phyloP scores from a whole-genome alignment of 2,797 vertebrate species.

The Lepus oiostolus region DNA sequence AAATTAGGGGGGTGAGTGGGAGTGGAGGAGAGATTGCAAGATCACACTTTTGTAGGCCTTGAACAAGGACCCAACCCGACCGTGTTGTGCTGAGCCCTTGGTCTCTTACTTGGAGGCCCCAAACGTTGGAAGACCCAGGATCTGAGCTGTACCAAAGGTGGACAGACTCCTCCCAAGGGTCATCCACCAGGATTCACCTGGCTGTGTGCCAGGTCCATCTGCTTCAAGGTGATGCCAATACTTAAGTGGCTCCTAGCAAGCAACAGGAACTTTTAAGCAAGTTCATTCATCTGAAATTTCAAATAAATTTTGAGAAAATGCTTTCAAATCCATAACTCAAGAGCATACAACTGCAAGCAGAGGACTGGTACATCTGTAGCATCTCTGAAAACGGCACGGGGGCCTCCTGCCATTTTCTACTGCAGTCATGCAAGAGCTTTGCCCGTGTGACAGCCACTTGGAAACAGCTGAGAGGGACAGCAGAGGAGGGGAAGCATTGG shows the following conservation, averaged over 20 bases:
- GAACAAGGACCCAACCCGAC: not conserved
- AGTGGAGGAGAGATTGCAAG: not conserved
- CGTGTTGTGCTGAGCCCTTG: not conserved
- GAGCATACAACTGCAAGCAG: not conserved
- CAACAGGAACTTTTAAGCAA: not conserved
- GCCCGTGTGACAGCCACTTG: not conserved
- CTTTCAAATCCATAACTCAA: not conserved
- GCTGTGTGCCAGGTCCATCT: accelerated
- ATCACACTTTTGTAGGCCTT: not conserved
- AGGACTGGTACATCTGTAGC: not conserved
- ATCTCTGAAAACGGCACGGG: not conserved
- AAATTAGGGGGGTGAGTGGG: accelerated
- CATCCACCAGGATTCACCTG: not conserved
- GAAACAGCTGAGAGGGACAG: not conserved
- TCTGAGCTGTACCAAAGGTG: not conserved
- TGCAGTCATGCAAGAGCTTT: not conserved
- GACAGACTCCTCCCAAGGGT: not conserved
- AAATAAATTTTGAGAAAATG: not conserved
- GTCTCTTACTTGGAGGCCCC: not conserved
- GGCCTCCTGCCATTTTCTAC: not conserved
- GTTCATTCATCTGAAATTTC: not conserved
- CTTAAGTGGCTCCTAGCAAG: not conserved
- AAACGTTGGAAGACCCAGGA: not conserved
- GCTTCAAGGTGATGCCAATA: not conserved
- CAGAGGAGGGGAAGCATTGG: accelerated